phyloP scores from a whole-genome alignment of 2,888 invertebrate genomes.

The Boloria selene region DNA sequence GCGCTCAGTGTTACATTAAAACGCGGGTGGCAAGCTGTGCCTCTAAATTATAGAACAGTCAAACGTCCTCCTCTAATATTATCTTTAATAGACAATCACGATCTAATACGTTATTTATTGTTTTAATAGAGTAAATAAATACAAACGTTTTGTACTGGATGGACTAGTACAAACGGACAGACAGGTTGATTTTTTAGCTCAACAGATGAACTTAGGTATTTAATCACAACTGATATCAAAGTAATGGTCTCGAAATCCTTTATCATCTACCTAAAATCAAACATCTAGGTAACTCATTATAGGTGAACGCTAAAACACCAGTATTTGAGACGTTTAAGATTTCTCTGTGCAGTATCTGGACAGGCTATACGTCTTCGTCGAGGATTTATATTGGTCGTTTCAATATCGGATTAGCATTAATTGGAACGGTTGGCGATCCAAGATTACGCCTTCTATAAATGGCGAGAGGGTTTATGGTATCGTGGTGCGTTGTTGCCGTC shows the following conservation, averaged over 20 bases:
- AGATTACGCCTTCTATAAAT: slow-evolving; percentile 76
- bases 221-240: too few relatives aligned
- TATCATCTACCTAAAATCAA: slow-evolving; percentile 1
- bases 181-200: too few relatives aligned
- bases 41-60: slow-evolving; percentile 33
- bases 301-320: neutral
- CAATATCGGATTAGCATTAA: slow-evolving; percentile 74
- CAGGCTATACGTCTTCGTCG: slow-evolving; percentile 38
- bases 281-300: slow-evolving; percentile 9
- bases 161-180: too few relatives aligned
- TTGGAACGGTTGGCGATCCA: slow-evolving; percentile 72
- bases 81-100: slow-evolving; percentile 38
- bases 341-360: slow-evolving; percentile 12
- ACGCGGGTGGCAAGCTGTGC: slow-evolving; percentile 43
- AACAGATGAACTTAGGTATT: too few relatives aligned
- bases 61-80: slow-evolving; percentile 38
- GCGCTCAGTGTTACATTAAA: slow-evolving; percentile 60
- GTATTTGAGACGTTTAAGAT: slow-evolving; percentile 16
- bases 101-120: slow-evolving; percentile 35
- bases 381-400: slow-evolving; percentile 40
- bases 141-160: slow-evolving; percentile 2
- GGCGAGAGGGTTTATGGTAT: slow-evolving; percentile 78
- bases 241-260: neutral
- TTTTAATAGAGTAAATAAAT: slow-evolving; percentile 15
- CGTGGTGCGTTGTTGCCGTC: slow-evolving; percentile 73